A percentile compares a stretch with the other conserved stretches of the same genome.
Evolutionary conservation across 2,888 invertebrate species (phyloP).

Genomic region (Norana najaformis): DNA sequence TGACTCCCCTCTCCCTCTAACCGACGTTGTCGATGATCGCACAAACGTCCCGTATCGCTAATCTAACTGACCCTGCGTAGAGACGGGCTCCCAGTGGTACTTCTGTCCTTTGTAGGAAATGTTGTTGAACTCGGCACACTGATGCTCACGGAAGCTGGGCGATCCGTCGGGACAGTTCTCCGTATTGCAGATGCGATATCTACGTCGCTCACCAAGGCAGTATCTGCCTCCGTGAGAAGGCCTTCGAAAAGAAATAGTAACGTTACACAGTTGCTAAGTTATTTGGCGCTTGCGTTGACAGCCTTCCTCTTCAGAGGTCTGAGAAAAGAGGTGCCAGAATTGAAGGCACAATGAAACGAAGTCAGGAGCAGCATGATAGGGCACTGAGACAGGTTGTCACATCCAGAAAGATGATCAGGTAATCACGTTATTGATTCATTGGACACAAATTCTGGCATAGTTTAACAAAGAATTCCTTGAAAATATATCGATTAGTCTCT

Average conservation of each 20-base stretch:
- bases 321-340: background rate
- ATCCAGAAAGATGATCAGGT: background rate
- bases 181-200: conserved; percentile 80
- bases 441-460: background rate
- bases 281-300: no score
- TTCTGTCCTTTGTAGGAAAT: conserved; percentile 66
- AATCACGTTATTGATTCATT: background rate
- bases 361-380: background rate
- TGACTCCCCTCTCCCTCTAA: no score
- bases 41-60: no score
- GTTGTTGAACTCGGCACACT: conserved; percentile 76
- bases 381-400: background rate
- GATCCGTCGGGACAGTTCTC: conserved; percentile 73
- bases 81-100: conserved; percentile 66
- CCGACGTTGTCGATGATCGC: background rate
- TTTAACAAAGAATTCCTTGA: background rate
- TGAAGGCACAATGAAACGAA: background rate
- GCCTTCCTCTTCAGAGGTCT: background rate
- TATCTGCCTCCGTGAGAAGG: conserved; percentile 82
- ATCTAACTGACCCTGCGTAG: conserved; percentile 59
- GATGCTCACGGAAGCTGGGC: conserved; percentile 75
- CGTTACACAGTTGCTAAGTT: background rate
- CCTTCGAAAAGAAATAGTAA: conserved; percentile 46
- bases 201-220: conserved; percentile 81
- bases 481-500: no score